Evolutionary conservation across 1,140 invertebrate genomes (phyloP).

Genomic region (Agrilus planipennis): DNA sequence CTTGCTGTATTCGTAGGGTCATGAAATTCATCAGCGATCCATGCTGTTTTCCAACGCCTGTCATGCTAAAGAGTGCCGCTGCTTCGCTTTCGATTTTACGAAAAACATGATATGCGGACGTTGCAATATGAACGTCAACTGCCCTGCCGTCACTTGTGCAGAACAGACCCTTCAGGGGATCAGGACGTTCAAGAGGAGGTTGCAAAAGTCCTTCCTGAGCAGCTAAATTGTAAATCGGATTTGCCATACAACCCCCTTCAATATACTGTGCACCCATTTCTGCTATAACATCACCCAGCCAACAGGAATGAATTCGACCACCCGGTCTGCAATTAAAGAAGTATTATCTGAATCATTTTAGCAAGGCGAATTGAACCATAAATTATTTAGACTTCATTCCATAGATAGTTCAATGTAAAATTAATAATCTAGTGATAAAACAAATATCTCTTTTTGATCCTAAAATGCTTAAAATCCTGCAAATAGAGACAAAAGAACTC

Average conservation of each 20-base stretch:
- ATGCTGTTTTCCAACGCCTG: slow-evolving; percentile 43
- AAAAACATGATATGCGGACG: slow-evolving; percentile 50
- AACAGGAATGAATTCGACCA: slow-evolving; percentile 60
- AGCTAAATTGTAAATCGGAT: slow-evolving; percentile 52
- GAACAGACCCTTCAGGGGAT: slow-evolving; percentile 42
- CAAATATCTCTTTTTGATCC: no score
- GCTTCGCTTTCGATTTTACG: slow-evolving; percentile 52
- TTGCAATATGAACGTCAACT: slow-evolving; percentile 45
- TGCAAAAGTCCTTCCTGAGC: slow-evolving; percentile 50
- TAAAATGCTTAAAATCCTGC: no score
- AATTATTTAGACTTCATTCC: no score
- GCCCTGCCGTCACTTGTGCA: slow-evolving; percentile 53
- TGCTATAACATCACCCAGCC: slow-evolving; percentile 56
- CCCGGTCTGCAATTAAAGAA: slow-evolving; percentile 39
- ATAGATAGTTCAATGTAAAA: no score
- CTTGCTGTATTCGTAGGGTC: slow-evolving; percentile 49
- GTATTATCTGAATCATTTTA: slow-evolving; percentile 2
- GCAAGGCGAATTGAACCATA: slow-evolving; percentile 1
- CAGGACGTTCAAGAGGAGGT: slow-evolving; percentile 35
- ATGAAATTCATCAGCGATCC: slow-evolving; percentile 50
- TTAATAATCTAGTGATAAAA: no score
- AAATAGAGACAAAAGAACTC: no score
- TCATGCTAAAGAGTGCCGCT: slow-evolving; percentile 43
- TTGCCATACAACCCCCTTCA: slow-evolving; percentile 47
- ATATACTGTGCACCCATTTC: slow-evolving; percentile 61